Evolutionary conservation across 2,888 invertebrate genomes (phyloP).

Genomic region (Micropterix aruncella): DNA sequence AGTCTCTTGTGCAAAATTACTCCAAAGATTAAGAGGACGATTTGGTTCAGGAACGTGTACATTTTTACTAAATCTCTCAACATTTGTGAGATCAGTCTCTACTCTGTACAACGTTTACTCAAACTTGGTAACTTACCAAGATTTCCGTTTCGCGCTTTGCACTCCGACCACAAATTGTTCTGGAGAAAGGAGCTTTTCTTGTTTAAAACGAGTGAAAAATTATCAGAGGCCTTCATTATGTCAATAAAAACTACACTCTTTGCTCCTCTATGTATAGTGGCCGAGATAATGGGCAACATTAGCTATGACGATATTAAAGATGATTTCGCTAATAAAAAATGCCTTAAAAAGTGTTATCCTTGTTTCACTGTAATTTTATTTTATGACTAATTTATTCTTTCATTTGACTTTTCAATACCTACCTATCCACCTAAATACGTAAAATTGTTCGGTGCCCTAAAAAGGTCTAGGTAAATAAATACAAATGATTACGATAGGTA

Average conservation of each 20-base stretch:
- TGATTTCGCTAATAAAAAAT: constrained; percentile 16
- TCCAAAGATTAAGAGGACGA: neutral
- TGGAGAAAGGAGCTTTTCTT: constrained; percentile 10
- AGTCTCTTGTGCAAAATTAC: neutral
- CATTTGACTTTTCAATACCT: too few relatives aligned
- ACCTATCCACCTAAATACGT: too few relatives aligned
- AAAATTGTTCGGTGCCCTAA: too few relatives aligned
- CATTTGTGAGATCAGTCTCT: neutral
- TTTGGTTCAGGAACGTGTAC: neutral
- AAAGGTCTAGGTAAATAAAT: too few relatives aligned
- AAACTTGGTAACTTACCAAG: constrained; percentile 10
- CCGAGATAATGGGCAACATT: constrained; percentile 10
- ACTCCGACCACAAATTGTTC: constrained; percentile 11
- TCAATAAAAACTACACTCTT: constrained; percentile 10
- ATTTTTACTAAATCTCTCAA: neutral
- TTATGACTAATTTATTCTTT: neutral
- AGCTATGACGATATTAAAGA: constrained; percentile 12
- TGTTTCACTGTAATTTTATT: neutral
- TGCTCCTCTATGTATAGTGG: constrained; percentile 10
- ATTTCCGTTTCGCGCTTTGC: constrained; percentile 9
- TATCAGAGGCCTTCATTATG: constrained; percentile 9
- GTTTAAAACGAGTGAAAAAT: constrained; percentile 5
- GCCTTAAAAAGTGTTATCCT: neutral
- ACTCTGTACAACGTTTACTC: neutral
- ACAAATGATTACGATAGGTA: too few relatives aligned